phyloP scores from a whole-genome alignment of 1,140 invertebrate species.

The Euglossa dilemma region DNA sequence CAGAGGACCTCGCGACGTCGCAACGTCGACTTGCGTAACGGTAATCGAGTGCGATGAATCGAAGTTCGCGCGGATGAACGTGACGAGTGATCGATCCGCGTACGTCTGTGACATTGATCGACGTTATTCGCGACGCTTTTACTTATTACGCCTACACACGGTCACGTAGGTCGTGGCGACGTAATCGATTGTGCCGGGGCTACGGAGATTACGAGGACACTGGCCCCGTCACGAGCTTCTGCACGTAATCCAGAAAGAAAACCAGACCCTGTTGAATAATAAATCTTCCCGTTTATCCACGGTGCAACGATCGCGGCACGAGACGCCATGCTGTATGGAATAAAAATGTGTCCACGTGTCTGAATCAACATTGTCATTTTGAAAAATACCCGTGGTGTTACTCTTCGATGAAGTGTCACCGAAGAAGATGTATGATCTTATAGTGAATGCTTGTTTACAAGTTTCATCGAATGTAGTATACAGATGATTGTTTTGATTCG shows the following conservation, averaged over 20 bases:
- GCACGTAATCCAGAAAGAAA: slow-evolving; percentile 14
- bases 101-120: slow-evolving; percentile 54
- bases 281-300: slow-evolving; percentile 1
- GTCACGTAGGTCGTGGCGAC: slow-evolving; percentile 14
- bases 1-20: slow-evolving; percentile 5
- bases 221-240: neutral
- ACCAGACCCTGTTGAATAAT: slow-evolving; percentile 21
- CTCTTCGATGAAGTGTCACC: neutral
- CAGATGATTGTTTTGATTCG: neutral
- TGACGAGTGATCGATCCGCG: slow-evolving; percentile 43
- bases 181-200: slow-evolving; percentile 18
- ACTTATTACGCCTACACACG: slow-evolving; percentile 36
- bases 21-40: slow-evolving; percentile 54
- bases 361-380: neutral
- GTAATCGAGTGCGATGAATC: slow-evolving; percentile 8
- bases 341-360: neutral
- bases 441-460: neutral
- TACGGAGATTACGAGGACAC: slow-evolving; percentile 9
- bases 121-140: slow-evolving; percentile 45
- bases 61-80: slow-evolving; percentile 20
- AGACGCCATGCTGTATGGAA: neutral
- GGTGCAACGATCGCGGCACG: neutral
- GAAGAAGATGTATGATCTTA: neutral
- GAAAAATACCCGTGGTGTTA: neutral
- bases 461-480: neutral